phyloP scores from a whole-genome alignment of 2,113 vertebrate species.

The Nothobranchius kuhntae region DNA sequence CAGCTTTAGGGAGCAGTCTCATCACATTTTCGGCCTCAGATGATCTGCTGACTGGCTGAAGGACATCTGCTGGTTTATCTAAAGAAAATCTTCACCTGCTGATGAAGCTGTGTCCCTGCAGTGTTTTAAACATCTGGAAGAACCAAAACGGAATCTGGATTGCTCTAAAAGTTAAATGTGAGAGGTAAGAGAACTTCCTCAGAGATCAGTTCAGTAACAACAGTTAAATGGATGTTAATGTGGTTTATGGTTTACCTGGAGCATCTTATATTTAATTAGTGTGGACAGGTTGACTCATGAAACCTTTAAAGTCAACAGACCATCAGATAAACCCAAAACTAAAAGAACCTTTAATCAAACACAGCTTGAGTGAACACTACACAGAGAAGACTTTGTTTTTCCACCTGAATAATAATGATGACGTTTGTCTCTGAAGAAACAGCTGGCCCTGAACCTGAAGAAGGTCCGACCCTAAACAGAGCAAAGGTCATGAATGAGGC shows the following conservation, averaged over 20 bases:
- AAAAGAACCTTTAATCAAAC: constrained; percentile 16
- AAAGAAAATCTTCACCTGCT: not conserved
- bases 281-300: constrained; percentile 7
- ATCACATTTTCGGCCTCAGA: rapidly evolving
- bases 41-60: not conserved
- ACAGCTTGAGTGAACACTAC: not conserved
- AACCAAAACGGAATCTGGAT: not conserved
- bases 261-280: not conserved
- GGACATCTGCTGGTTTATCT: not conserved
- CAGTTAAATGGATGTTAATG: too few relatives aligned
- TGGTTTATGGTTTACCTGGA: too few relatives aligned
- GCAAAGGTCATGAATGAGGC: constrained; percentile 40
- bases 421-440: not conserved
- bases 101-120: not conserved
- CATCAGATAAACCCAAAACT: constrained; percentile 36
- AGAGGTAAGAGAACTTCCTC: not conserved
- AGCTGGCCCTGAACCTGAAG: constrained; percentile 30
- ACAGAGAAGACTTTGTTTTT: constrained; percentile 18
- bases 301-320: constrained; percentile 42
- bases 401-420: not conserved
- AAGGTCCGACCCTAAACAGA: not conserved
- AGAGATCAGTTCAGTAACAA: constrained; percentile 19
- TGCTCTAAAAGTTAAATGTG: not conserved
- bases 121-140: not conserved
- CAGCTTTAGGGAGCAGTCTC: not conserved